A percentile compares a stretch with the other conserved stretches of the same genome.
phyloP scores from a whole-genome alignment of 2,113 vertebrate genomes.

The Campylorhamphus procurvoides region DNA sequence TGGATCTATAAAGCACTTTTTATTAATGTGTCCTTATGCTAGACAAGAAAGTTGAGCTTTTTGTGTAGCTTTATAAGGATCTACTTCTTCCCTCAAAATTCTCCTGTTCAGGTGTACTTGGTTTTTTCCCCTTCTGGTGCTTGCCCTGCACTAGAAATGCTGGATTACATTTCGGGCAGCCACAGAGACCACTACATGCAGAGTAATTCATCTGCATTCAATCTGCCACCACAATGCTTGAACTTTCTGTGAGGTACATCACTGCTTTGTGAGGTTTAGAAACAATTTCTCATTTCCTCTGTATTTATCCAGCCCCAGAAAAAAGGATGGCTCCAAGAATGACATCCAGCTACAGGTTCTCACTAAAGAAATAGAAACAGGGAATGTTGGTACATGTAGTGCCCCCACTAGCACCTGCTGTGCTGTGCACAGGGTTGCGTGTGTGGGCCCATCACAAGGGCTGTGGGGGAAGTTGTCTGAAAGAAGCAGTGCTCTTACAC shows the following conservation, averaged over 20 bases:
- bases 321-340: background rate
- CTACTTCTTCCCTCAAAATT: background rate
- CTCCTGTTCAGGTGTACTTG: accelerated
- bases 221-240: background rate
- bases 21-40: background rate
- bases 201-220: background rate
- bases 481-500: background rate
- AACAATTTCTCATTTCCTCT: background rate
- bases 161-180: background rate
- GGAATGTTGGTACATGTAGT: background rate
- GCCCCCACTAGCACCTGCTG: accelerated
- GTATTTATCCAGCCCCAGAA: background rate
- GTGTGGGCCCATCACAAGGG: background rate
- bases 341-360: background rate
- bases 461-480: background rate
- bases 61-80: background rate
- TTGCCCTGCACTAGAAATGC: background rate
- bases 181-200: background rate
- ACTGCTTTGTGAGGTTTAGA: background rate
- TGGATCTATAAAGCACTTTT: background rate
- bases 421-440: background rate
- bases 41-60: background rate
- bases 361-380: background rate
- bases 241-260: background rate
- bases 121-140: background rate